Evolutionary conservation across 2,888 invertebrate species (phyloP).

Genomic region (Idaea dimidiata): DNA sequence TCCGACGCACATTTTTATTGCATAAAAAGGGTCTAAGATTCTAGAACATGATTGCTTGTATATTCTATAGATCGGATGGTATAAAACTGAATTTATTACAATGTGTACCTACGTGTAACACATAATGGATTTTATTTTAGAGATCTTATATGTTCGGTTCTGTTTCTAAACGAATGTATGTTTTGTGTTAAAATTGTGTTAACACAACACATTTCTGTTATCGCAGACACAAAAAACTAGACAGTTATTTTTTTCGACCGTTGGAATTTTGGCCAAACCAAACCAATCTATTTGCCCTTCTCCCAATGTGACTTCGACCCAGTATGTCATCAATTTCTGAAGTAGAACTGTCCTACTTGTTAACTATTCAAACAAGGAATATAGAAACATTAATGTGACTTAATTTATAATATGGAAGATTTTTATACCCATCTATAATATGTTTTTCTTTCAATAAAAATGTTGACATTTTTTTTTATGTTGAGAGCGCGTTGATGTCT

Average conservation of each 20-base stretch:
- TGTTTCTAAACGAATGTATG: neutral
- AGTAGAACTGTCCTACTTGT: too few species aligned
- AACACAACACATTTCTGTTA: neutral
- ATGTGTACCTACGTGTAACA: neutral
- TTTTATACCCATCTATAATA: too few species aligned
- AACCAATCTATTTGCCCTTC: too few species aligned
- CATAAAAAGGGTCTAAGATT: constrained; percentile 13
- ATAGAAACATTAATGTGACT: too few species aligned
- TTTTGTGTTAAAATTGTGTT: neutral
- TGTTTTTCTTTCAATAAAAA: too few species aligned
- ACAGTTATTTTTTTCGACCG: neutral
- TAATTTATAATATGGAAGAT: too few species aligned
- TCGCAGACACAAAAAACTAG: neutral
- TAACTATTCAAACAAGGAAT: too few species aligned
- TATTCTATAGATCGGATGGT: constrained; percentile 6
- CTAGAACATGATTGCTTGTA: constrained; percentile 4
- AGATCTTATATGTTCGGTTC: neutral
- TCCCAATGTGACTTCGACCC: too few species aligned
- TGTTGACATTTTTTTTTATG: neutral
- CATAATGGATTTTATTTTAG: constrained; percentile 1
- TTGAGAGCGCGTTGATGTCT: constrained; percentile 32
- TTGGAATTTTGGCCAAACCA: neutral
- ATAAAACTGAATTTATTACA: constrained; percentile 7
- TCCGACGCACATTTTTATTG: constrained; percentile 19
- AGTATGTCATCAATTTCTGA: too few species aligned